Evolutionary conservation across 2,797 vertebrate genomes (phyloP), one percentile per base, ranked within the genome.

Genomic region (Periophthalmus magnuspinnatus): DNA sequence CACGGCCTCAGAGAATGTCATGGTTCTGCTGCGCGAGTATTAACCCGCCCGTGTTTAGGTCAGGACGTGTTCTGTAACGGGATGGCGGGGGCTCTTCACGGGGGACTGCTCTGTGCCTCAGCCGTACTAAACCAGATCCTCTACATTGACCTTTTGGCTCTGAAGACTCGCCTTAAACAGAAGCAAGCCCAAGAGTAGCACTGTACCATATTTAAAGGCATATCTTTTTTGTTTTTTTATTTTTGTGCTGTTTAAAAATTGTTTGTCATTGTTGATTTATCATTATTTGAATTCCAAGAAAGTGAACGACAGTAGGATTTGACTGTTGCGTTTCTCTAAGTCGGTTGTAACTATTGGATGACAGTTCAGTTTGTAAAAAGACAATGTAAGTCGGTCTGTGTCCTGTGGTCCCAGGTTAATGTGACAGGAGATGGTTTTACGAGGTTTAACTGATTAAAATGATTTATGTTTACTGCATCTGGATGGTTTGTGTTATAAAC

Each of bases 31-130:
- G 13, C 13, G 22, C 11, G 4, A 6, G 5, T 22, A 13, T 22
- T 68, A n/a, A 60, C 77, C 22, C 58, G 1, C 74, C 28, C 61
- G 47, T 64, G 34, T 56, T 14, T 86, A 95, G 93, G 93, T 77
- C 94, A 95, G 88, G 93, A 95, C 0, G 87, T 90, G 0, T 91
- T 95, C 86, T 93, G 93, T 77, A 94, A 93, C 0, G 93, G 94
- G 61, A 81, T 95, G 86, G 92, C 93, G 0, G 95, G 94, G 1
- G 94, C 94, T 0, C 68, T 95, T 69, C 93, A 95, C 0, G 94
- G 94, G 1, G 93, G 91, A 17, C 80, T 95, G 17, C 84, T 95
- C 3, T 95, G 94, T 0, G 91, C 93, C 34, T 95, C 92, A 0
- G 81, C 92, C 0, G 19, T 95, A 5, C 93, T 96, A 47, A 83